These are phyloP conservation scores for Eudorcas thomsonii DNA, from an alignment of 2,113 vertebrate genomes.

Conservation along the genomic window DNA sequence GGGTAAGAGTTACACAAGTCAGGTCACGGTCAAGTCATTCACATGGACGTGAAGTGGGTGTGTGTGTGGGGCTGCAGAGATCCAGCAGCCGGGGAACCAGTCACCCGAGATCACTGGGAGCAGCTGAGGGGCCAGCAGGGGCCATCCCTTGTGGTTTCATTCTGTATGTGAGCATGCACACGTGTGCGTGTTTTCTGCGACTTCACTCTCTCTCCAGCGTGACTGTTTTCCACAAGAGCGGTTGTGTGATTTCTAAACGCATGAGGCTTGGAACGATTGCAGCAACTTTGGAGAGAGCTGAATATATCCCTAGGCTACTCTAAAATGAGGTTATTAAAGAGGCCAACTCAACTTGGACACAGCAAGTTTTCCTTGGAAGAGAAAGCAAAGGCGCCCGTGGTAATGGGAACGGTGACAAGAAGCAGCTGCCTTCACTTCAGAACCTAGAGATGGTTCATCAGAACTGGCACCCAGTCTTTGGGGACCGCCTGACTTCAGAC, in stretches of 20 bases:
- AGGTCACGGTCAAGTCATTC: background rate
- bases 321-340: background rate
- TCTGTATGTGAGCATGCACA: accelerated
- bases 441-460: background rate
- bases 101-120: accelerated
- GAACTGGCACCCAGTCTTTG: background rate
- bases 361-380: background rate
- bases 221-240: background rate
- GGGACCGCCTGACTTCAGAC: background rate
- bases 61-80: background rate
- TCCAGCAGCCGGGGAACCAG: background rate
- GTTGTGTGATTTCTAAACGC: background rate
- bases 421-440: accelerated
- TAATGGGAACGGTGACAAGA: background rate
- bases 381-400: background rate
- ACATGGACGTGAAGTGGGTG: background rate
- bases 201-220: background rate
- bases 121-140: background rate
- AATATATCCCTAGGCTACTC: background rate
- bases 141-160: background rate
- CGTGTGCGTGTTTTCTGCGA: accelerated
- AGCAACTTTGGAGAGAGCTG: background rate
- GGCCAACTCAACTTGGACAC: background rate
- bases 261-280: background rate
- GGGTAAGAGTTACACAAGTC: too few relatives aligned